Evolutionary conservation across 2,113 vertebrate species (phyloP).

Genomic region (Microcebus lehilahytsara): DNA sequence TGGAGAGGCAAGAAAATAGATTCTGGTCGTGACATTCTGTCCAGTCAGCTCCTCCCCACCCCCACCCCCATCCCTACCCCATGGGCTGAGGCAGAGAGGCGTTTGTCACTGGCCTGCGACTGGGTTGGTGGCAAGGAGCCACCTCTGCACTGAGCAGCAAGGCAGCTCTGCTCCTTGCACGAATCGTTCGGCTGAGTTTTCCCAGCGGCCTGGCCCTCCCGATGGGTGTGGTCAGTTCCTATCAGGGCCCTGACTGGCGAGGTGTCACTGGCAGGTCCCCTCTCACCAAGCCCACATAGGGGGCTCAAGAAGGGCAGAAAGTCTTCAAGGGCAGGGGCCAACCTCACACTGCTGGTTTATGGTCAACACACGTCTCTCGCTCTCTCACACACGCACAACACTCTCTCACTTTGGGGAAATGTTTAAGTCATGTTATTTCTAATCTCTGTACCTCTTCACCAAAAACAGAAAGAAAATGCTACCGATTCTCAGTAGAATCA

Average conservation of each 20-base stretch:
- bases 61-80: background rate
- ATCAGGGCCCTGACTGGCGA: background rate
- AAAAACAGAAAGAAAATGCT: background rate
- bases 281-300: background rate
- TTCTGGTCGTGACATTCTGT: background rate
- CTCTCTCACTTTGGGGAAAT: background rate
- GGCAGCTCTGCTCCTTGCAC: background rate
- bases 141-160: background rate
- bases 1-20: background rate
- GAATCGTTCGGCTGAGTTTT: background rate
- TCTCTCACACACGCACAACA: background rate
- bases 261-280: background rate
- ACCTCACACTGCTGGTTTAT: background rate
- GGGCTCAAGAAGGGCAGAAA: background rate
- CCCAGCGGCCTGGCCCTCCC: background rate
- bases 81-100: background rate
- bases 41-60: background rate
- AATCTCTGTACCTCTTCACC: background rate
- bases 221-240: background rate
- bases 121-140: background rate
- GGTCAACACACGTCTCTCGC: background rate
- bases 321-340: background rate
- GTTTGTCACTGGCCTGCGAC: background rate
- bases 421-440: background rate
- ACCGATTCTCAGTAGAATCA: background rate